Evolutionary conservation across 1,140 invertebrate species (phyloP).

Genomic region (Theocolax elegans): DNA sequence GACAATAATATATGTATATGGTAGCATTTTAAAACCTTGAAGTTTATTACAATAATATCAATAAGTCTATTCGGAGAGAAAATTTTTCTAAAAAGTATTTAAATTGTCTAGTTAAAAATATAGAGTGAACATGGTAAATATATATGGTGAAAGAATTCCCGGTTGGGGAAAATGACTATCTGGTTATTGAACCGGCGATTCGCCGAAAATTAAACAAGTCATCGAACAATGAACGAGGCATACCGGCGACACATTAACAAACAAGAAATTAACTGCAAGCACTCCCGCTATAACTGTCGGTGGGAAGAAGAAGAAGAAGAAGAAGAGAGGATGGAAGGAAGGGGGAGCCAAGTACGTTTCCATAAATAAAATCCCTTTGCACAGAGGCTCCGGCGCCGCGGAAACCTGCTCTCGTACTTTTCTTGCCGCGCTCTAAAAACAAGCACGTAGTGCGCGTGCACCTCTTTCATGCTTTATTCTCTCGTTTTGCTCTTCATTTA

Average conservation of each 20-base stretch:
- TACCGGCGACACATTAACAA: background rate
- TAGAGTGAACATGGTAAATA: too few species aligned
- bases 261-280: background rate
- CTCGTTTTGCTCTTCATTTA: background rate
- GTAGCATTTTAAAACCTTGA: too few species aligned
- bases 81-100: too few species aligned
- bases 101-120: too few species aligned
- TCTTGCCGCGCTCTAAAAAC: conserved; percentile 34
- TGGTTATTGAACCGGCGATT: background rate
- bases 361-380: conserved; percentile 38
- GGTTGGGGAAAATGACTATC: too few species aligned
- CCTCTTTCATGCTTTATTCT: background rate
- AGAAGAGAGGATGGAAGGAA: too few species aligned
- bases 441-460: background rate
- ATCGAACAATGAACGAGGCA: conserved; percentile 11
- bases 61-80: too few species aligned
- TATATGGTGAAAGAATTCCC: too few species aligned
- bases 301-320: too few species aligned
- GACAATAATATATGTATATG: too few species aligned
- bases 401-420: conserved; percentile 23
- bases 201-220: background rate
- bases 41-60: too few species aligned
- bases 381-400: background rate
- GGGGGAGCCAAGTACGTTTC: conserved; percentile 4
- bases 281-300: too few species aligned